Evolutionary conservation across 1,140 invertebrate species (phyloP).

Genomic region (Drosophila pallidifrons): DNA sequence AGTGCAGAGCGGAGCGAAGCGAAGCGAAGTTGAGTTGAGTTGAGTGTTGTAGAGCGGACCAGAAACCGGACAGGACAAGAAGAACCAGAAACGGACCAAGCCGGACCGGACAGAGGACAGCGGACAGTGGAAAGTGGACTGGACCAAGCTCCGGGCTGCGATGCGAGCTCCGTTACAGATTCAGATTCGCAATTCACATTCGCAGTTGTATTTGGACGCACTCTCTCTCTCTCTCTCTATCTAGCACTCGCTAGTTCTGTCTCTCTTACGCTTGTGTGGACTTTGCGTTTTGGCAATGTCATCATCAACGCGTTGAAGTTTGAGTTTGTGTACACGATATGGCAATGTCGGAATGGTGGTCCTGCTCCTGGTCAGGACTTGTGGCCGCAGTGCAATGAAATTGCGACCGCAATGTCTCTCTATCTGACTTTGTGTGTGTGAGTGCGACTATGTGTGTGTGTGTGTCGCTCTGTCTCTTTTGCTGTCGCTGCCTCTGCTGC

Average conservation of each 20-base stretch:
- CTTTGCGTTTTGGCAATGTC: constrained; percentile 77
- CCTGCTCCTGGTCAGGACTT: constrained; percentile 62
- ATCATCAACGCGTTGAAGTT: constrained; percentile 73
- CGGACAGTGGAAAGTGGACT: constrained; percentile 26
- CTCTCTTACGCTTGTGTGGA: constrained; percentile 51
- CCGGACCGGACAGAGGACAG: no score
- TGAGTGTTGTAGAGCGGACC: no score
- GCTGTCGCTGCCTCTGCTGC: constrained; percentile 15
- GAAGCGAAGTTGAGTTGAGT: no score
- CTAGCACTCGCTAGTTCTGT: constrained; percentile 2
- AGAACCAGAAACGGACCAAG: no score
- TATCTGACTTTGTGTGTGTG: constrained; percentile 27
- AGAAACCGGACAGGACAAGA: no score
- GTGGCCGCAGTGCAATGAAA: constrained; percentile 79
- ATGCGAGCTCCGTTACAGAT: constrained; percentile 36
- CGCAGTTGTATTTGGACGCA: not conserved
- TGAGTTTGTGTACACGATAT: constrained; percentile 64
- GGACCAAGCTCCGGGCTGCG: not conserved
- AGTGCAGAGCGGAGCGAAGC: no score
- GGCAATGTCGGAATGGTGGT: constrained; percentile 48
- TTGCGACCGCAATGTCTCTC: constrained; percentile 67
- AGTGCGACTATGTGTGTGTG: constrained; percentile 3
- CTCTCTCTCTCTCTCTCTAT: not conserved
- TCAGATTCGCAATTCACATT: constrained; percentile 29
- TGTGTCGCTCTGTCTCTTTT: constrained; percentile 2